A percentile compares a stretch with the other conserved stretches of the same genome.
These are phyloP conservation scores for Conops quadrifasciatus DNA, from an alignment of 2,888 invertebrate genomes.

Conservation along the genomic window DNA sequence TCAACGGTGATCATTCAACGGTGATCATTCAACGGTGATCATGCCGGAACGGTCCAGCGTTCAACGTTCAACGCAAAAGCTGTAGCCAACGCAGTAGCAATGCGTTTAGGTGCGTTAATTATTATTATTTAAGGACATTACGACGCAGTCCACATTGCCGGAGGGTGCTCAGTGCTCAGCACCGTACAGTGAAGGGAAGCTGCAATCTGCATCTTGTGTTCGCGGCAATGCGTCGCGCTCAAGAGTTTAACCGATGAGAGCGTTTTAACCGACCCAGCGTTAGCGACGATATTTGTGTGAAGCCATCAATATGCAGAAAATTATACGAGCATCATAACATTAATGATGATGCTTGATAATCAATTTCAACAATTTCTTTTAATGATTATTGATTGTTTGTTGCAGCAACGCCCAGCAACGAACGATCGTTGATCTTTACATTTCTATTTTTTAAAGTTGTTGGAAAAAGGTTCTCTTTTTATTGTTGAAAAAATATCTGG, in stretches of 20 bases:
- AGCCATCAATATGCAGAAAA: too few species aligned
- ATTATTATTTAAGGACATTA: constrained; percentile 46
- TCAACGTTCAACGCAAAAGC: constrained; percentile 10
- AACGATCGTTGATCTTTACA: too few species aligned
- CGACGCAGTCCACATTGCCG: constrained; percentile 29
- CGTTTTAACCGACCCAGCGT: not conserved
- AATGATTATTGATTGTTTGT: too few species aligned
- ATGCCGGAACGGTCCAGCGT: not conserved
- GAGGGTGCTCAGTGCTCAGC: not conserved
- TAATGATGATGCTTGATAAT: too few species aligned
- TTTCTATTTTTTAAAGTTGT: too few species aligned
- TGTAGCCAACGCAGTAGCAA: constrained; percentile 32
- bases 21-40: not conserved
- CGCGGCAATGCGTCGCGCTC: not conserved
- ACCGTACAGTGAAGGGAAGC: not conserved
- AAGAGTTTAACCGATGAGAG: too few species aligned
- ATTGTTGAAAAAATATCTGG: too few species aligned
- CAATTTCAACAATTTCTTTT: too few species aligned
- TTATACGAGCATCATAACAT: too few species aligned
- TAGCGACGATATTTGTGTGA: not conserved
- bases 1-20: not conserved
- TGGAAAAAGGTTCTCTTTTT: too few species aligned
- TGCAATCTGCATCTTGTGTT: not conserved
- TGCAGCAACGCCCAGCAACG: too few species aligned
- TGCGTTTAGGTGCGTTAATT: constrained; percentile 35